Base-by-base conservation (phyloP, 92 coral and sea anemone species). In the Porites lobata region DNA sequence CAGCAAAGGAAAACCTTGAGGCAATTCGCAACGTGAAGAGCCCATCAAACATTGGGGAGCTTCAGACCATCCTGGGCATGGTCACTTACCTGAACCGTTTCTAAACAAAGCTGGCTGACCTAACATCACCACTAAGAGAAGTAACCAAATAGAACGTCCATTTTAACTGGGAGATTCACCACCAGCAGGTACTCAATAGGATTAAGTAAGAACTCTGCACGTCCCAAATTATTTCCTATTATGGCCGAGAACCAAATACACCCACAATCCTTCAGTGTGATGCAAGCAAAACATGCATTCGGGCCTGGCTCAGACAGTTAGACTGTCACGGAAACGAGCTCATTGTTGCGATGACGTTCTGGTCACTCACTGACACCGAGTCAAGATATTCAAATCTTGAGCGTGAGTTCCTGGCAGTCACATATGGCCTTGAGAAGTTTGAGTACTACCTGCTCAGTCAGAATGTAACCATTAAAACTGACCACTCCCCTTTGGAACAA, bases 1-100 rank as follows among this genome's bases (percentile, higher is more conserved):
- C 96, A 20, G 90, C 88, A 13, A 62, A 47, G 22, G 93, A 91
- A 63, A 91, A 91, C 74, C 90, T 93, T 9, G 92, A 91, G 1
- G 96, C 94, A 68, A 67, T 93, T n/a, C 78, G 77, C 54, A 87
- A 87, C 54, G 83, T 91, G 18, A 67, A 86, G 67, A 76, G 79
- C 43, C 93, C 91, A 12, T 38, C 85, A 65, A 84, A 93, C 75
- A 82, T 69, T 6, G 77, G 77, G 61, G 92, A 89, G 90, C 85
- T 92, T 14, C 91, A 73, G 26, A 56, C 93, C 57, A 58, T 89
- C 53, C 93, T 92, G 18, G 93, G 92, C 29, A 81, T 68, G 65
- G 65, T 81, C 7, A 81, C 85, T 13, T 81, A 66, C 76, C 85
- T 81, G 13, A 92, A 90, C 87, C 77, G 91, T 22, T 94, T 85